Evolutionary conservation across 1,140 invertebrate species (phyloP), one percentile per base, ranked within the genome.

Genomic region (Drosophila yakuba): DNA sequence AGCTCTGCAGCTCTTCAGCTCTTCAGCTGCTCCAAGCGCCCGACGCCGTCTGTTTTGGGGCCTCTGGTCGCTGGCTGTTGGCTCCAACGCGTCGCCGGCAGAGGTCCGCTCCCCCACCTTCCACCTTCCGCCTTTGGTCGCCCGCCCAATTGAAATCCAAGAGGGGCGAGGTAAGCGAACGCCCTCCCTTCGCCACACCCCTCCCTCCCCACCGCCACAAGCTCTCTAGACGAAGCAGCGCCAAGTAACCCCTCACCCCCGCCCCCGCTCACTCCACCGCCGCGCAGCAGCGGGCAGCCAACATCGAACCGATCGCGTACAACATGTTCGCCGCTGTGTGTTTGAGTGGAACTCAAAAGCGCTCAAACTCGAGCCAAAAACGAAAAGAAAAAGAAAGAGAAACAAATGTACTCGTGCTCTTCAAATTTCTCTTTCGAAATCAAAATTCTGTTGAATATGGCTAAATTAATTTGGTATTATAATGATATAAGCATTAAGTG

Each of bases 161-260:
- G 17, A 32, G 28, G 28, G 28, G 17, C 41, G n/a, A 2, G 17
- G 17, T 17, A 17, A 17, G 17, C 17, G 17, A 17, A 0, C 17
- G 17, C 17, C 17, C 17, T 17, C 17, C 17, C 17, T 17, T 17
- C 17, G 17, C 17, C 41, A 7, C 20, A 23, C 14, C 20, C 12
- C 23, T 8, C 20, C 12, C 23, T 11, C 3, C 1, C 11, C 45
- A 20, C 1, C 28, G 28, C 5, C 48, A 32, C 32, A 6, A 41
- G 35, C 63, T 66, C 64, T 67, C 44, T 28, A 67, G 64, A 67
- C 64, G 64, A 36, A 66, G 64, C 64, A 66, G 64, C 64, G 64
- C 64, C 64, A 66, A 45, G 45, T 51, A 41, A 48, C 60, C 59
- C 57, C 28, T 17, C 15, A 1, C 41, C 43, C 28, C 43, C 15